Base-by-base conservation (phyloP, 2,797 vertebrate species). In the Lutjanus argentimaculatus region DNA sequence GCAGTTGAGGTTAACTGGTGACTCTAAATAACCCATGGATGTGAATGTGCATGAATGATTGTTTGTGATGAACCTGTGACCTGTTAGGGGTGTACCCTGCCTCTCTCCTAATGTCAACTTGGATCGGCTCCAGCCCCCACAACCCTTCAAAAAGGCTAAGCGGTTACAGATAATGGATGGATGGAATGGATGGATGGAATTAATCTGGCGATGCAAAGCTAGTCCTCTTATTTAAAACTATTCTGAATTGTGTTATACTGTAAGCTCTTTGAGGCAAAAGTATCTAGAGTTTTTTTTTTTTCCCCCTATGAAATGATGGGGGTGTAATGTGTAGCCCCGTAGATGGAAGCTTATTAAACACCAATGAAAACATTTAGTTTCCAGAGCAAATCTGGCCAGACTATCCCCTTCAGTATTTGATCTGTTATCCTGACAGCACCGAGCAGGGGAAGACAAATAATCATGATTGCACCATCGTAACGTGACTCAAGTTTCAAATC, bases 291-390 rank as follows among this genome's bases (percentile, higher is more conserved):
- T 52, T 52, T 53, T 5, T 43, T 17, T 30, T 30, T 30, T 21
- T 40, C 65, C 55, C 14, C 40, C 9, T 53, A 17, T 3, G 43
- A 30, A 76, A 67, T 52, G 16, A 59, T 52, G 16, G 9, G 21
- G 16, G 19, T 42, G 21, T 75, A 64, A 64, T 65, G 42, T 55
- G 30, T 67, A 45, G 63, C 53, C 59, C 21, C 3, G 16, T 77
- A 83, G 21, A 74, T 58, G 40, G 25, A 75, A 68, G 57, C 69
- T 42, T 79, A 75, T 82, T 67, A 80, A 42, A 79, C 57, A 70
- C 46, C 17, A 80, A 71, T 63, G 51, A 83, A 82, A 86, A 83
- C 63, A 77, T 75, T 79, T 77, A 30, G 8, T 46, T 62, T 53
- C 17, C 70, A 72, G 77, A 86, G 57, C 53, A 82, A 74, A 84